A percentile compares a stretch with the other conserved stretches of the same genome.
phyloP scores from a whole-genome alignment of 2,888 invertebrate species.

The Cephus spinipes region DNA sequence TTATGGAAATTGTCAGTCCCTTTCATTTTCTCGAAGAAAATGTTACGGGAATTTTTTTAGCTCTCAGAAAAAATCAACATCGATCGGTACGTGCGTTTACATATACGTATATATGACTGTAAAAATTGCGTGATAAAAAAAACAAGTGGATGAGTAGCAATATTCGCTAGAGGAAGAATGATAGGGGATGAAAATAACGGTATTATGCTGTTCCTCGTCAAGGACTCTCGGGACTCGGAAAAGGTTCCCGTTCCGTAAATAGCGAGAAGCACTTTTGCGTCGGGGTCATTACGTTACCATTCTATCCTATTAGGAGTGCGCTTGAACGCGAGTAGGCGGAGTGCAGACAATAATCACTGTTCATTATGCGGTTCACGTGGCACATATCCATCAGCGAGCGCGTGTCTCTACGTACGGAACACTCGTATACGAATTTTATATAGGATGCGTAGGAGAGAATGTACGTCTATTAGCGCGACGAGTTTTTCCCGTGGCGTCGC shows the following conservation, averaged over 20 bases:
- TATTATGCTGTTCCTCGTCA: neutral
- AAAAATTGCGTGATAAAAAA: neutral
- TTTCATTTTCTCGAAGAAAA: neutral
- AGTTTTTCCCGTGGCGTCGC: neutral
- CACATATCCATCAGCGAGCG: constrained; percentile 41
- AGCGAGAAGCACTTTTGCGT: constrained; percentile 1
- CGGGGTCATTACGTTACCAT: constrained; percentile 19
- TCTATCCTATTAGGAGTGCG: constrained; percentile 19
- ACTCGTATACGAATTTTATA: constrained; percentile 37
- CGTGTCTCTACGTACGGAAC: constrained; percentile 38
- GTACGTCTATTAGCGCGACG: constrained; percentile 4
- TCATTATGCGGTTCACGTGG: constrained; percentile 51
- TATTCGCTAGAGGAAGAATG: neutral
- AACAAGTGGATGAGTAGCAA: neutral
- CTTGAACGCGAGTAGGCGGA: constrained; percentile 37
- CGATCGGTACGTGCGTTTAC: neutral
- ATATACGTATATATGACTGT: neutral
- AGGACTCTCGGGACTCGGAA: neutral
- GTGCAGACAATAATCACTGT: constrained; percentile 41
- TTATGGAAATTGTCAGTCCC: neutral
- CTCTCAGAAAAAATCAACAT: neutral
- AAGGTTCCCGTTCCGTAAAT: neutral
- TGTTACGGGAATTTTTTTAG: neutral
- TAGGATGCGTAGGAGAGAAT: constrained; percentile 10
- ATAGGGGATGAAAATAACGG: neutral